phyloP scores from a whole-genome alignment of 2,797 vertebrate genomes.

The Arremon brunneinucha region DNA sequence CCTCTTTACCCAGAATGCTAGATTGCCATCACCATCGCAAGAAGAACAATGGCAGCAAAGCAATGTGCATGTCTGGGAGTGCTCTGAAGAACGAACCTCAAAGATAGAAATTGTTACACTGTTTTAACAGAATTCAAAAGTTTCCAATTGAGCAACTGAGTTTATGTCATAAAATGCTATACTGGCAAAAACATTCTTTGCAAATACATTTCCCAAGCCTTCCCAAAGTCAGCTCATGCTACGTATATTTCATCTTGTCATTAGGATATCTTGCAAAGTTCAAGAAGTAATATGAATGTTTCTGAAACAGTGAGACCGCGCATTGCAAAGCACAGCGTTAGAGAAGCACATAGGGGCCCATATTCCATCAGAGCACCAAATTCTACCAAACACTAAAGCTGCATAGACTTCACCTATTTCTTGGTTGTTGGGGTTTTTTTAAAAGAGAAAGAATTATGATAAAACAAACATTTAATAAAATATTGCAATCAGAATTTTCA shows the following conservation, averaged over 20 bases:
- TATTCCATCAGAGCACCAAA: background rate
- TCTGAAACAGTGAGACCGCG: background rate
- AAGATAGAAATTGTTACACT: background rate
- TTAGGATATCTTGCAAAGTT: background rate
- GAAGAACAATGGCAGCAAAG: background rate
- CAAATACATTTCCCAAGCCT: slow-evolving; percentile 1
- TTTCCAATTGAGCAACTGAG: background rate
- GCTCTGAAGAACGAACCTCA: background rate
- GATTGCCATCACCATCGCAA: background rate
- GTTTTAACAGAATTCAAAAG: background rate
- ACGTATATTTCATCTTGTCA: background rate
- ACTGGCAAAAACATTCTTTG: background rate
- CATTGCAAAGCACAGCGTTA: background rate
- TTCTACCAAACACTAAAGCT: background rate
- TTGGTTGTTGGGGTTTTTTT: background rate
- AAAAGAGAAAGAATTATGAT: background rate
- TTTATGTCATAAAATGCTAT: background rate
- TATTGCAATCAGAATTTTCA: background rate
- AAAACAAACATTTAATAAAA: background rate
- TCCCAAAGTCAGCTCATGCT: background rate
- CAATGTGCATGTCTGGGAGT: background rate
- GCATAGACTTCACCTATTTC: background rate
- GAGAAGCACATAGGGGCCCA: background rate
- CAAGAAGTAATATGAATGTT: background rate
- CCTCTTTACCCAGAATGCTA: background rate